These are phyloP conservation scores for Lucilia cuprina DNA, from an alignment of 1,140 invertebrate species.

Conservation along the genomic window DNA sequence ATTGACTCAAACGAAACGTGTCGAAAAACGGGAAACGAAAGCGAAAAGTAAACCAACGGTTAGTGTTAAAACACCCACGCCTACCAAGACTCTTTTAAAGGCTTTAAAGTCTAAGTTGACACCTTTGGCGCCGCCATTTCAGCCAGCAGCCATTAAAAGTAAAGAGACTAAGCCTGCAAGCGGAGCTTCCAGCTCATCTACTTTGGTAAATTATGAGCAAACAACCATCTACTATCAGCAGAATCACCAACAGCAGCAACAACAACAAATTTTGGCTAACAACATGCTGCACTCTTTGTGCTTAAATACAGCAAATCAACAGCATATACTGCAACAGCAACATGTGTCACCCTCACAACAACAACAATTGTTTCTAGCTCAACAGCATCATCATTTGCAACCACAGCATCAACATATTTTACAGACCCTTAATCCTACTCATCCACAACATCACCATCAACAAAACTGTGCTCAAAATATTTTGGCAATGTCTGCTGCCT, in stretches of 20 bases:
- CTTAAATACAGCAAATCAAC: not conserved
- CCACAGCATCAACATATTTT: not conserved
- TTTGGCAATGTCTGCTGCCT: not conserved
- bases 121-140: conserved; percentile 56
- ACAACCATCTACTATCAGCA: conserved; percentile 56
- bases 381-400: not conserved
- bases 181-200: not conserved
- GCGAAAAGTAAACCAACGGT: not conserved
- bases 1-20: not conserved
- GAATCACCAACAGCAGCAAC: conserved; percentile 28
- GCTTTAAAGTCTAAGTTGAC: conserved; percentile 58
- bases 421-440: not conserved
- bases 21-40: not conserved
- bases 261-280: conserved; percentile 38
- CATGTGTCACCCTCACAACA: conserved; percentile 42
- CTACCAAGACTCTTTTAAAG: conserved; percentile 47
- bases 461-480: conserved; percentile 34
- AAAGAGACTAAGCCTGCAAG: not conserved
- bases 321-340: conserved; percentile 28
- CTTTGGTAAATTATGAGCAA: conserved; percentile 50
- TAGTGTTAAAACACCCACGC: not conserved
- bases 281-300: not conserved
- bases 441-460: conserved; percentile 28
- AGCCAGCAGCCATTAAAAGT: conserved; percentile 46
- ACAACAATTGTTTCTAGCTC: conserved; percentile 11